Conservation (phyloP, 1,140 invertebrate species). For the Hyphantria cunea region DNA sequence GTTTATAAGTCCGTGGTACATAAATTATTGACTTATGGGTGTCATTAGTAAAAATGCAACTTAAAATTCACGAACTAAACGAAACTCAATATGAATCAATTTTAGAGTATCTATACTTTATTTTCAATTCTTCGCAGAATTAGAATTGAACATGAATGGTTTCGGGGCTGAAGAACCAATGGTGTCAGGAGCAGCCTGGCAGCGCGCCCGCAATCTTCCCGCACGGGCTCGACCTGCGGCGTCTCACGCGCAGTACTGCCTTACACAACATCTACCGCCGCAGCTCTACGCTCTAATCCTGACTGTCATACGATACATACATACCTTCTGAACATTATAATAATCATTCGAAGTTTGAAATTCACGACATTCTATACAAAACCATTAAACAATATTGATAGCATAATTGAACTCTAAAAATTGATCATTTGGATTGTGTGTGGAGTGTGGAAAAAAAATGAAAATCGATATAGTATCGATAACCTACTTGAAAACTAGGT, state of each 20-base stretch:
- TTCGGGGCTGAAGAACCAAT: conserved; percentile 64
- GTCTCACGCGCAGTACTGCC: conserved; percentile 59
- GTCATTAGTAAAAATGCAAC: too few species aligned
- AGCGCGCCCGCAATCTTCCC: conserved; percentile 53
- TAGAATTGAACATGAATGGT: conserved; percentile 66
- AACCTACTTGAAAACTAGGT: too few species aligned
- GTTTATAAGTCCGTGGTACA: too few species aligned
- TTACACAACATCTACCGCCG: conserved; percentile 56
- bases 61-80: too few species aligned
- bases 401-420: not conserved
- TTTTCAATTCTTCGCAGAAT: conserved; percentile 42
- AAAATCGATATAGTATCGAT: too few species aligned
- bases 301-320: conserved; percentile 59
- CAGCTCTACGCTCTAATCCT: conserved; percentile 63
- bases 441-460: too few species aligned
- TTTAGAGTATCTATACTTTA: too few species aligned
- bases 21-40: too few species aligned
- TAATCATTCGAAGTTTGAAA: not conserved
- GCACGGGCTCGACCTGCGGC: conserved; percentile 37
- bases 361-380: not conserved
- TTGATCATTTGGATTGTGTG: too few species aligned
- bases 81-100: too few species aligned
- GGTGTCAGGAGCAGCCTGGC: conserved; percentile 73
- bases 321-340: conserved; percentile 46
- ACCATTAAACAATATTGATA: not conserved